Conservation (phyloP, 1,140 invertebrate genomes). For the Chironomus tepperi region DNA sequence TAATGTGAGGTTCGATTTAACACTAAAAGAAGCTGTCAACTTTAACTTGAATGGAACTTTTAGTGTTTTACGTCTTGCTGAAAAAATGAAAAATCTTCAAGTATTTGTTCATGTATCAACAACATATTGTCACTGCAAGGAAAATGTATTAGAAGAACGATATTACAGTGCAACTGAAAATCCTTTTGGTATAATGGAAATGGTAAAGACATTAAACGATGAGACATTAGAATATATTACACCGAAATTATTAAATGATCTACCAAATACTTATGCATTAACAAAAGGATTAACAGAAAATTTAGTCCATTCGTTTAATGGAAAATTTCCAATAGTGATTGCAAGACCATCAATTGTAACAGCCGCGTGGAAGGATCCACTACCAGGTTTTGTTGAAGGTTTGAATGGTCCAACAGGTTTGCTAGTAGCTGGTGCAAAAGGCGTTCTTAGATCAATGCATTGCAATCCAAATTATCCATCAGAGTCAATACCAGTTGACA, state of each 20-base stretch:
- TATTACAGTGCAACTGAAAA: conserved; percentile 57
- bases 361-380: conserved; percentile 58
- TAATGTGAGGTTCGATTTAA: conserved; percentile 51
- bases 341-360: conserved; percentile 66
- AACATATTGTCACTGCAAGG: conserved; percentile 69
- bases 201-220: conserved; percentile 68
- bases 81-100: conserved; percentile 58
- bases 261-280: conserved; percentile 74
- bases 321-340: conserved; percentile 56
- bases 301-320: conserved; percentile 50
- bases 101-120: conserved; percentile 73
- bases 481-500: conserved; percentile 75
- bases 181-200: conserved; percentile 62
- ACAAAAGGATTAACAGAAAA: conserved; percentile 68
- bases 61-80: conserved; percentile 53
- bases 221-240: conserved; percentile 60
- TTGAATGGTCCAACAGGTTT: conserved; percentile 84
- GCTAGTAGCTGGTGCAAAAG: conserved; percentile 69
- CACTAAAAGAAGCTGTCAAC: conserved; percentile 59
- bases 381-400: conserved; percentile 87
- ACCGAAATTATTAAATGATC: conserved; percentile 60
- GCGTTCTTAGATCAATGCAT: conserved; percentile 65
- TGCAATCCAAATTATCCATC: conserved; percentile 51
- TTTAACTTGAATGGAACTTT: conserved; percentile 59
- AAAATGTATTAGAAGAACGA: conserved; percentile 56